Evolutionary conservation across 2,113 vertebrate species (phyloP).

Genomic region (Podarcis muralis): DNA sequence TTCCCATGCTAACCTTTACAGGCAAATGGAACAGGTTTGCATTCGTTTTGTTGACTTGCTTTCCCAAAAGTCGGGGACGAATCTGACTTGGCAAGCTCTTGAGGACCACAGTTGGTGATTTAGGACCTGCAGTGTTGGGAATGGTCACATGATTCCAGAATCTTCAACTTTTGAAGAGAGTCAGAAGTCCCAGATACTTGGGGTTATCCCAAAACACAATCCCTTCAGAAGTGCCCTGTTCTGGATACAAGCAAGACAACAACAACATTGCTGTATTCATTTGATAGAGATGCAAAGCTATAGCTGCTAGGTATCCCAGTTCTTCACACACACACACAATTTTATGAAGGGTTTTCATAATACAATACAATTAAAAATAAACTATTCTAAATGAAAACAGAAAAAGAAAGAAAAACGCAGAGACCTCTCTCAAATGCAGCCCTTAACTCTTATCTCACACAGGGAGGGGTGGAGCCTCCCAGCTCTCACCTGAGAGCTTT

Average conservation of each 20-base stretch:
- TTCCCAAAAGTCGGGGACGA: not conserved
- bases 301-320: not conserved
- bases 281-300: not conserved
- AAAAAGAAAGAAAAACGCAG: too few relatives aligned
- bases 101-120: not conserved
- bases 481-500: too few relatives aligned
- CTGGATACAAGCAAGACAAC: not conserved
- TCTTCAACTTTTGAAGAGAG: not conserved
- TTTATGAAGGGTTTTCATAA: too few relatives aligned
- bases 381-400: too few relatives aligned
- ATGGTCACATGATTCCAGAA: not conserved
- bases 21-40: not conserved
- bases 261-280: not conserved
- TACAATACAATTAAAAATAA: too few relatives aligned
- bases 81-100: not conserved
- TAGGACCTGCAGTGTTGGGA: not conserved
- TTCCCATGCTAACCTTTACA: constrained; percentile 9
- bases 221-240: not conserved
- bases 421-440: too few relatives aligned
- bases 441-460: too few relatives aligned
- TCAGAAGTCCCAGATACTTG: not conserved
- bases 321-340: too few relatives aligned
- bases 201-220: not conserved
- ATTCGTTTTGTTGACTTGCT: not conserved
- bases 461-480: too few relatives aligned